Base-by-base conservation (phyloP, 1,140 invertebrate genomes). In the Watersipora subatra region DNA sequence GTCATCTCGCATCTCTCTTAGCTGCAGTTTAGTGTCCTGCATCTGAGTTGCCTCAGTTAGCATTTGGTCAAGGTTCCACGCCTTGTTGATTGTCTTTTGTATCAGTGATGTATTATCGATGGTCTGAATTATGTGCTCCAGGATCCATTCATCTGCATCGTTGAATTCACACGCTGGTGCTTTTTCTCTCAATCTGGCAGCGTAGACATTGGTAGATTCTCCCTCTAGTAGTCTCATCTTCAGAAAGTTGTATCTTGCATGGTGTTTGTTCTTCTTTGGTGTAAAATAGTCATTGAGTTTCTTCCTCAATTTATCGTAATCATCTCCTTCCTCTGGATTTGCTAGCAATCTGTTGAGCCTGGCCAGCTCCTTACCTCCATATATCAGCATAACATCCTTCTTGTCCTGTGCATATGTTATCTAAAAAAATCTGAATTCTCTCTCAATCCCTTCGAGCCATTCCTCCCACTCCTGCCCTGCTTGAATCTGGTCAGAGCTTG, bases 211-310 rank as follows among this genome's bases (percentile, higher is more conserved):
- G 7, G 57, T 58, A 2, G 2, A 22, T n/a, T 58, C 57, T 3
- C 57, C 57, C 20, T n/a, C 26, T 7, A 22, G 20, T 2, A 25
- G 57, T 58, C n/a, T 2, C 2, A 58, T 2, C n/a, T n/a, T 58
- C 7, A 58, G 57, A n/a, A 58, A 58, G 26, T 22, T n/a, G 57
- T 58, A 58, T 2, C 57, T 2, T 2, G 57, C 2, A 58, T 58
- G 57, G n/a, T 58, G 57, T 25, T 58, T n/a, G n/a, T n/a, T n/a
- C n/a, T n/a, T n/a, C n/a, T n/a, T n/a, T n/a, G n/a, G n/a, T n/a
- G n/a, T n/a, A 25, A 58, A 58, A 58, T 58, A n/a, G n/a, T n/a
- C 57, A 25, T 58, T 58, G 20, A 58, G n/a, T 25, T 58, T 58
- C n/a, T n/a, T n/a, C 57, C 26, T 58, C 57, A 58, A 25, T 2